These are phyloP conservation scores for Acanthosoma haemorrhoidale DNA, from an alignment of 2,888 invertebrate genomes.

Conservation along the genomic window DNA sequence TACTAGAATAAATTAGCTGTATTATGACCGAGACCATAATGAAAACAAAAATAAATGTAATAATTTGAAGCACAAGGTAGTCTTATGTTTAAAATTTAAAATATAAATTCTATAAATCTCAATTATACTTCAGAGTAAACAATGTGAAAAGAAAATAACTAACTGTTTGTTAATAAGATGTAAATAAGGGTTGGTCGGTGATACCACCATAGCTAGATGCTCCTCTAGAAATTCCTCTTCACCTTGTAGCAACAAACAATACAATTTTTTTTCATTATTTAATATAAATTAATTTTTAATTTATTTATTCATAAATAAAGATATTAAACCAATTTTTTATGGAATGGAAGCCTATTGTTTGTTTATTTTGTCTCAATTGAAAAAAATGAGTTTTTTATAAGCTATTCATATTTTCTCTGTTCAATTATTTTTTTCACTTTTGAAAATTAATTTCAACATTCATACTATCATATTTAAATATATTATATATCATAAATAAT, in stretches of 20 bases:
- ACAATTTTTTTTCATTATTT: too few relatives aligned
- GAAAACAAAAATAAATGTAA: too few relatives aligned
- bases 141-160: conserved; percentile 45
- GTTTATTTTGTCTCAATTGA: background rate
- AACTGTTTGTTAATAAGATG: conserved; percentile 71
- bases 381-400: background rate
- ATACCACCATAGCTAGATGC: conserved; percentile 69
- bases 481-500: too few relatives aligned
- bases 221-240: conserved; percentile 73
- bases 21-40: too few relatives aligned
- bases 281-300: too few relatives aligned
- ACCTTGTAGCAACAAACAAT: too few relatives aligned
- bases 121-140: background rate
- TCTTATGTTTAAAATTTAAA: too few relatives aligned
- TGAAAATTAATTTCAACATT: background rate
- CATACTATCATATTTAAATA: background rate
- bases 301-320: too few relatives aligned
- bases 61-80: too few relatives aligned
- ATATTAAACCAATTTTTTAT: too few relatives aligned
- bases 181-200: conserved; percentile 70
- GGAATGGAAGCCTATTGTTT: too few relatives aligned
- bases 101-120: background rate
- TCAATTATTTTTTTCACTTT: background rate
- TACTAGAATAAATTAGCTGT: conserved; percentile 54
- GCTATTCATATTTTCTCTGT: too few relatives aligned